Evolutionary conservation across 2,797 vertebrate genomes (phyloP).

Genomic region (Phoxinus dragarum): DNA sequence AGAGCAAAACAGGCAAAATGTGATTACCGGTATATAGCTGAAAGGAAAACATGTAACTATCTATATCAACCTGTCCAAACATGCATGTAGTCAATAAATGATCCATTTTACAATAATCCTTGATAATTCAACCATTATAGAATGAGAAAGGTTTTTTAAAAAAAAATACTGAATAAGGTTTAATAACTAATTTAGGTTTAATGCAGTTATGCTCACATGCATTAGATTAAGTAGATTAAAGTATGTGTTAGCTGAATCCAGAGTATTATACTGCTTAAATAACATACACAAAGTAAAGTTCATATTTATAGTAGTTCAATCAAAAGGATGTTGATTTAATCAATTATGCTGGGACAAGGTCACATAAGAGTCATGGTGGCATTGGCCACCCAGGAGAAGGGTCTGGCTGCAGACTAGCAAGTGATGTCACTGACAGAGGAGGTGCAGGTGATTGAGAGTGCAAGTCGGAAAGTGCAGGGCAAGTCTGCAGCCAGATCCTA

Average conservation of each 20-base stretch:
- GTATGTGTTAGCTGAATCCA: slow-evolving; percentile 80
- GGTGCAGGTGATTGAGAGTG: background rate
- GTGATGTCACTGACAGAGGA: background rate
- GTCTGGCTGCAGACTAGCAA: background rate
- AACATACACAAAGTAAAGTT: background rate
- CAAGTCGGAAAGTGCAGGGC: background rate
- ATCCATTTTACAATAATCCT: background rate
- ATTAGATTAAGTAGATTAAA: slow-evolving; percentile 14
- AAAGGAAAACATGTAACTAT: background rate
- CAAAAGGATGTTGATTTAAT: background rate
- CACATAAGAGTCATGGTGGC: background rate
- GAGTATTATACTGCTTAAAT: background rate
- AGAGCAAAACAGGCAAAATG: slow-evolving; percentile 20
- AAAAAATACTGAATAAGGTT: background rate
- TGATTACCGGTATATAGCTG: background rate
- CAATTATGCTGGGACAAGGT: background rate
- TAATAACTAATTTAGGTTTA: background rate
- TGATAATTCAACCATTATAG: background rate
- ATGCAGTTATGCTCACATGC: slow-evolving; percentile 9
- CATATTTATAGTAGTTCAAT: background rate
- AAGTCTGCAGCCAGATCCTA: background rate
- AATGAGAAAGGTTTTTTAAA: background rate
- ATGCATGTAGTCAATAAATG: slow-evolving; percentile 32
- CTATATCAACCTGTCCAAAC: slow-evolving; percentile 18
- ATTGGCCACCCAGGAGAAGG: background rate